Percentiles rank a stretch among this genome's conserved stretches.
Conservation (phyloP, 2,888 invertebrate species). For the Apamea epomidion region DNA sequence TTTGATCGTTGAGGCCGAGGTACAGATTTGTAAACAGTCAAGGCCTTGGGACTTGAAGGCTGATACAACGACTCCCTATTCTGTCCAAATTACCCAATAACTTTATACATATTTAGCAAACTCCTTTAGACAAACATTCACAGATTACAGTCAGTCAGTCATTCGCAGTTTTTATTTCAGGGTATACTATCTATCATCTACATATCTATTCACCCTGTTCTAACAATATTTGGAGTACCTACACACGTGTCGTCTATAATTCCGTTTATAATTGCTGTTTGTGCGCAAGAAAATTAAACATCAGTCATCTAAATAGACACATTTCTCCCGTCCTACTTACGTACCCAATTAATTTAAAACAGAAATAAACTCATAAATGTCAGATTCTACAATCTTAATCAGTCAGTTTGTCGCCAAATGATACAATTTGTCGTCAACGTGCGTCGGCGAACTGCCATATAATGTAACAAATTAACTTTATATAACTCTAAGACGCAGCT, state of each 20-base stretch:
- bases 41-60: background rate
- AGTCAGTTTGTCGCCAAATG: conserved; percentile 15
- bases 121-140: background rate
- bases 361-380: conserved; percentile 27
- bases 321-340: background rate
- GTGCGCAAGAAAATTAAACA: conserved; percentile 21
- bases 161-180: too few relatives aligned
- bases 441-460: background rate
- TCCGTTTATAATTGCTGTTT: conserved; percentile 13
- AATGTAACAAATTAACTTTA: conserved; percentile 3
- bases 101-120: background rate
- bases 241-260: background rate
- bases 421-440: background rate
- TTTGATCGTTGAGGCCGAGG: background rate
- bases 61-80: background rate
- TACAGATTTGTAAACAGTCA: background rate
- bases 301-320: conserved; percentile 2
- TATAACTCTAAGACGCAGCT: conserved; percentile 19
- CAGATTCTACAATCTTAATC: conserved; percentile 15
- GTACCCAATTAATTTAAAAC: conserved; percentile 16
- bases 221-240: background rate
- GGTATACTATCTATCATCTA: background rate
- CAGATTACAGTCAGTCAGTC: background rate
- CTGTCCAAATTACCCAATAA: background rate
- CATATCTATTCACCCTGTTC: background rate